Conservation (phyloP, 2,888 invertebrate species). For the Dyspetes luteomarginatus region DNA sequence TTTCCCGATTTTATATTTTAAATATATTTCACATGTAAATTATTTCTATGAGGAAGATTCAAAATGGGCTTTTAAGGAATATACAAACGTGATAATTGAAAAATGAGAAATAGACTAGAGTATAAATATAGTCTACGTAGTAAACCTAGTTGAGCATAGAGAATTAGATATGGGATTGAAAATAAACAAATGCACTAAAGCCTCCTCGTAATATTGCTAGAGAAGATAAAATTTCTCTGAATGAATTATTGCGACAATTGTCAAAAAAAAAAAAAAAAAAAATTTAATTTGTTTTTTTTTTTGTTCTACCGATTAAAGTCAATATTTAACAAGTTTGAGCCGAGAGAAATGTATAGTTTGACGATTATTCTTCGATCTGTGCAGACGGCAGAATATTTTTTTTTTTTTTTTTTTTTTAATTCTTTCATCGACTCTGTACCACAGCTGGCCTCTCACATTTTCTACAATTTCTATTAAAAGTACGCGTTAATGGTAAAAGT, state of each 20-base stretch:
- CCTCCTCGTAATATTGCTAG: constrained; percentile 72
- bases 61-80: constrained; percentile 18
- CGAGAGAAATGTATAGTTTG: constrained; percentile 24
- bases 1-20: no score
- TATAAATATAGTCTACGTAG: constrained; percentile 59
- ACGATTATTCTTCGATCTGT: not conserved
- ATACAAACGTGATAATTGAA: constrained; percentile 31
- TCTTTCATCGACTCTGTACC: constrained; percentile 50
- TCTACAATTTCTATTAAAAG: constrained; percentile 74
- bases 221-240: constrained; percentile 60
- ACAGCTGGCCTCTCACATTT: constrained; percentile 75
- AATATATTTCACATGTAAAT: no score
- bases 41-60: no score
- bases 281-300: constrained; percentile 15
- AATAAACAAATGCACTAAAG: constrained; percentile 66
- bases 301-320: constrained; percentile 2
- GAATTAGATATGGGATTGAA: constrained; percentile 52
- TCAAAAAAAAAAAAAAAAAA: constrained; percentile 31
- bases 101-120: constrained; percentile 30
- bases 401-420: not conserved
- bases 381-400: not conserved
- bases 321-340: constrained; percentile 45
- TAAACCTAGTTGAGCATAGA: constrained; percentile 77
- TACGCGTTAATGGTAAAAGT: constrained; percentile 79
- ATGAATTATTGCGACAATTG: constrained; percentile 71